Base-by-base conservation (phyloP, 1,140 invertebrate genomes). In the Listronotus bonariensis region DNA sequence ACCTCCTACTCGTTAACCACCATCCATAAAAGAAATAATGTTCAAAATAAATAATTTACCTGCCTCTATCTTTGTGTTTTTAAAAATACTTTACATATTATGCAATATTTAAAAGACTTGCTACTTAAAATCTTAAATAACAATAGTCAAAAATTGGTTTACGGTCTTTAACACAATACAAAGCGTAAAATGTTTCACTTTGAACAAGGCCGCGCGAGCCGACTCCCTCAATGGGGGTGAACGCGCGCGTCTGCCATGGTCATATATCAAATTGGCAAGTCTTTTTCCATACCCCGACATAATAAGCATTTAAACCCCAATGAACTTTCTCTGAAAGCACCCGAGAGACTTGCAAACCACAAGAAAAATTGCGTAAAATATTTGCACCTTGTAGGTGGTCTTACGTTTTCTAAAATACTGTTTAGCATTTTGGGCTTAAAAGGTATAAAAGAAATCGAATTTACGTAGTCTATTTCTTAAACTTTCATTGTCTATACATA, bases 191-290 rank as follows among this genome's bases (percentile, higher is more conserved):
- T 62, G 18, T 43, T 53, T 62, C 34, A 53, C 59, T 62, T 62
- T 62, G 59, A 62, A 62, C 26, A 45, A 53, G 58, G 57, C 59
- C 59, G 59, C 59, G 59, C 12, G 36, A 45, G 20, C 34, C 51
- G 41, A 40, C 31, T 62, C 40, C 59, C 48, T 48, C 36, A 38
- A 32, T 14, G 49, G 59, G 59, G 49, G 26, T 36, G 42, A 62
- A 36, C 36, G 40, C 59, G 59, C 17, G 67, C 64, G 58, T 59
- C 67, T 57, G 62, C 51, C 60, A 52, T 54, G 63, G 64, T 65
- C 63, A 71, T 71, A 71, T 71, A 71, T 71, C 69, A 71, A 68
- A 71, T 71, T 66, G 62, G 69, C 63, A 68, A 68, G 61, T 64
- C 62, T 63, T 68, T 51, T 55, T 34, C 56, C 57, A 49, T 68